phyloP scores from a whole-genome alignment of 2,888 invertebrate species.

The Unio pictorum region DNA sequence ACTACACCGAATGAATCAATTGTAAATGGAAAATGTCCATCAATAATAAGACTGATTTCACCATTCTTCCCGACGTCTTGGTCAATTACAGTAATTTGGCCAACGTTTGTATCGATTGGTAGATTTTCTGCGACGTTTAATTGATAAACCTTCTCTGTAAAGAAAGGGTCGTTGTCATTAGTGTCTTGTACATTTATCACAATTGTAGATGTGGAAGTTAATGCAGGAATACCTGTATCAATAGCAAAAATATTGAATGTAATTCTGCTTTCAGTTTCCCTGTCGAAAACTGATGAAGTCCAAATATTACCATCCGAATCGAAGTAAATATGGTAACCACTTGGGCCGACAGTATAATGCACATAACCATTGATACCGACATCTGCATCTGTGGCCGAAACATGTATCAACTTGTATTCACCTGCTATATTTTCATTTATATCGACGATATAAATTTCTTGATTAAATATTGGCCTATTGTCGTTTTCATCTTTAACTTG shows the following conservation, averaged over 20 bases:
- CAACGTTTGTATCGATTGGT: constrained; percentile 24
- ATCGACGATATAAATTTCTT: constrained; percentile 60
- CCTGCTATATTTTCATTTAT: constrained; percentile 46
- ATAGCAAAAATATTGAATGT: constrained; percentile 48
- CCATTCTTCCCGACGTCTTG: constrained; percentile 50
- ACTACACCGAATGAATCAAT: constrained; percentile 41
- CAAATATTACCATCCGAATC: constrained; percentile 50
- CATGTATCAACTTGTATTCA: constrained; percentile 46
- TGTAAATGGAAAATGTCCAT: constrained; percentile 36
- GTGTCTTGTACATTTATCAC: constrained; percentile 32
- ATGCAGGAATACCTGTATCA: constrained; percentile 42
- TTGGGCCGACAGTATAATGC: constrained; percentile 36
- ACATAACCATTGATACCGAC: constrained; percentile 49
- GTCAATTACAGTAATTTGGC: constrained; percentile 27
- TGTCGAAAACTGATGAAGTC: constrained; percentile 47
- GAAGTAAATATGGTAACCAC: constrained; percentile 39
- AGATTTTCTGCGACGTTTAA: constrained; percentile 36
- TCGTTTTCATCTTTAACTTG: constrained; percentile 89
- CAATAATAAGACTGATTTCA: constrained; percentile 21
- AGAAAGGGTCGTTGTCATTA: constrained; percentile 42
- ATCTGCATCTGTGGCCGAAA: constrained; percentile 51
- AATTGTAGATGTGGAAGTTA: constrained; percentile 42
- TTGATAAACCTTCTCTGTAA: constrained; percentile 25
- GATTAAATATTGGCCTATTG: constrained; percentile 86
- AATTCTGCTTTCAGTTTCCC: constrained; percentile 39